Evolutionary conservation across 2,888 invertebrate genomes (phyloP).

Genomic region (Thalpophila matura): DNA sequence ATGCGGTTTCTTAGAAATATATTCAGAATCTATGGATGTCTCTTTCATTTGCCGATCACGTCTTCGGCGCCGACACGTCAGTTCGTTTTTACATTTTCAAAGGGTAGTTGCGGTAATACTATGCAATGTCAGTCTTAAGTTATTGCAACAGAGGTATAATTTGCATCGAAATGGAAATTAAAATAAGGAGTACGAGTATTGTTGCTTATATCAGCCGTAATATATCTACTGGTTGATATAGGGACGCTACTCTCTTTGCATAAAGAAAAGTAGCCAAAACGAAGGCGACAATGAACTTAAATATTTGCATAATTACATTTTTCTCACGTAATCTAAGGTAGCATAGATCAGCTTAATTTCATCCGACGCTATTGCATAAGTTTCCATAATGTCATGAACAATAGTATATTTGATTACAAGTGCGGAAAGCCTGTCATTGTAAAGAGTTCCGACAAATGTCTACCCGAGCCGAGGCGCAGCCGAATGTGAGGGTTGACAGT

Average conservation of each 20-base stretch:
- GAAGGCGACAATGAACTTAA: conserved; percentile 14
- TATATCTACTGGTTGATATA: conserved; percentile 60
- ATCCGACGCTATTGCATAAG: no score
- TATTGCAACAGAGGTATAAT: conserved; percentile 24
- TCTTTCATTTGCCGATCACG: conserved; percentile 72
- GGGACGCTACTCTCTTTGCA: conserved; percentile 54
- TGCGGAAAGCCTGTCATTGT: no score
- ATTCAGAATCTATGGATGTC: conserved; percentile 68
- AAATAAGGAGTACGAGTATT: conserved; percentile 38
- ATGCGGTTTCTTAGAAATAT: conserved; percentile 61
- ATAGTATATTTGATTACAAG: no score
- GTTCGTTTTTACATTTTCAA: conserved; percentile 64
- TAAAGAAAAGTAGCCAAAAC: conserved; percentile 47
- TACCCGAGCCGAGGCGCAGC: no score
- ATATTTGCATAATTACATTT: background rate
- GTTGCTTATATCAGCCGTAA: conserved; percentile 54
- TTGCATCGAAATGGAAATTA: conserved; percentile 24
- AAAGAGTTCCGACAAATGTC: no score
- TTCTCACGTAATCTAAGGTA: no score
- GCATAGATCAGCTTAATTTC: no score
- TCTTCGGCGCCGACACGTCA: conserved; percentile 63
- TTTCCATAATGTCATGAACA: no score
- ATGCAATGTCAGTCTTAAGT: conserved; percentile 47
- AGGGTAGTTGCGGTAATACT: conserved; percentile 21
- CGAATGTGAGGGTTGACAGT: no score